These are phyloP conservation scores for Sebastes miniatus DNA, from an alignment of 2,797 vertebrate genomes.

Conservation along the genomic window DNA sequence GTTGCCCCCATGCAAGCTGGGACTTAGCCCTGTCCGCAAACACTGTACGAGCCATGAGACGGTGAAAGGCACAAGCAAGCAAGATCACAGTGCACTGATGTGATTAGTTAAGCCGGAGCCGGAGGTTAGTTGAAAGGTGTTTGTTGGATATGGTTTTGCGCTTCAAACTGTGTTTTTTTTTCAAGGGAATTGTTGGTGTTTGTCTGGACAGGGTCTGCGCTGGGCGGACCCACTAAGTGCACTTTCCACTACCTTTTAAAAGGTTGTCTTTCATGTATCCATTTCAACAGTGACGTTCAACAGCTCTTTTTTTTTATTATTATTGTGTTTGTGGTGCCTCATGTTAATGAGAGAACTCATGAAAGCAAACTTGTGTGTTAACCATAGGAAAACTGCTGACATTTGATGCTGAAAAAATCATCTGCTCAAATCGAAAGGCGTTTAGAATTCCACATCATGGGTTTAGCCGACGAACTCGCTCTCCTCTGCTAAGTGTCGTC, in stretches of 20 bases:
- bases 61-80: background rate
- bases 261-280: conserved; percentile 65
- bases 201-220: conserved; percentile 48
- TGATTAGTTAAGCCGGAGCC: background rate
- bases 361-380: conserved; percentile 22
- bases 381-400: conserved; percentile 17
- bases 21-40: conserved; percentile 33
- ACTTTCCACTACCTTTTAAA: conserved; percentile 75
- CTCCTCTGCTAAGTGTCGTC: conserved; percentile 19
- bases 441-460: conserved; percentile 12
- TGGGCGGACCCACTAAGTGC: conserved; percentile 75
- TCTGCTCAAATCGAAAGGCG: conserved; percentile 19
- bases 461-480: conserved; percentile 4
- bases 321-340: conserved; percentile 63
- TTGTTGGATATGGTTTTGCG: background rate
- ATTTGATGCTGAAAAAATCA: conserved; percentile 44
- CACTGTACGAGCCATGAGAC: background rate
- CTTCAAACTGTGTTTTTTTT: background rate
- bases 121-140: background rate
- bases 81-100: background rate
- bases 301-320: conserved; percentile 8
- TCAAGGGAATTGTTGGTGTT: background rate
- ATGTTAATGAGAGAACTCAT: conserved; percentile 26
- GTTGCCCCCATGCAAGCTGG: conserved; percentile 44
- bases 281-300: conserved; percentile 54